These are phyloP conservation scores for Sciurus niger DNA, from an alignment of 2,113 vertebrate genomes.

Conservation along the genomic window DNA sequence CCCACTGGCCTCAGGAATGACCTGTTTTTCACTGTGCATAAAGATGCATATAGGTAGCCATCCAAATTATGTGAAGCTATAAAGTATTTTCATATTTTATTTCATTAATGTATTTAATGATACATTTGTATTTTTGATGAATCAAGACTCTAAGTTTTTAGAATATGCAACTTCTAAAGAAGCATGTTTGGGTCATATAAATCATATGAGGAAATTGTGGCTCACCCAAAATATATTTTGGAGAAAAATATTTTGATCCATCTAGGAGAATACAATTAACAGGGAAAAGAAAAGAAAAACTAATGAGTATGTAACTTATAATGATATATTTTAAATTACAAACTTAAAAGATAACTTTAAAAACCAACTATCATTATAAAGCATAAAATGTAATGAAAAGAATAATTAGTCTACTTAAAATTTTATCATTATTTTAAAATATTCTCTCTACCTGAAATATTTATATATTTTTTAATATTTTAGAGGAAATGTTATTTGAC, in stretches of 20 bases:
- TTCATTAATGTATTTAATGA: neutral
- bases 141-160: neutral
- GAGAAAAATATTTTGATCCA: slow-evolving; percentile 33
- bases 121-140: neutral
- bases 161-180: neutral
- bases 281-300: neutral
- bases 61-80: neutral
- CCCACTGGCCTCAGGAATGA: neutral
- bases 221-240: neutral
- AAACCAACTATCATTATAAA: slow-evolving; percentile 41
- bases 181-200: neutral
- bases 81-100: neutral
- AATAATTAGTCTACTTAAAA: slow-evolving; percentile 49
- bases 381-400: slow-evolving; percentile 54
- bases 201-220: neutral
- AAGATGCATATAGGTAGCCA: neutral
- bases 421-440: slow-evolving; percentile 50
- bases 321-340: neutral
- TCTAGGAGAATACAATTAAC: neutral
- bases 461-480: slow-evolving; percentile 41
- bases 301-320: neutral
- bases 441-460: slow-evolving; percentile 49
- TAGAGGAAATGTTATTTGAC: slow-evolving; percentile 49
- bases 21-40: neutral
- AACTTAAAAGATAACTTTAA: slow-evolving; percentile 32